Base-by-base conservation (phyloP, 2,113 vertebrate species). In the Telmatochromis brichardi region DNA sequence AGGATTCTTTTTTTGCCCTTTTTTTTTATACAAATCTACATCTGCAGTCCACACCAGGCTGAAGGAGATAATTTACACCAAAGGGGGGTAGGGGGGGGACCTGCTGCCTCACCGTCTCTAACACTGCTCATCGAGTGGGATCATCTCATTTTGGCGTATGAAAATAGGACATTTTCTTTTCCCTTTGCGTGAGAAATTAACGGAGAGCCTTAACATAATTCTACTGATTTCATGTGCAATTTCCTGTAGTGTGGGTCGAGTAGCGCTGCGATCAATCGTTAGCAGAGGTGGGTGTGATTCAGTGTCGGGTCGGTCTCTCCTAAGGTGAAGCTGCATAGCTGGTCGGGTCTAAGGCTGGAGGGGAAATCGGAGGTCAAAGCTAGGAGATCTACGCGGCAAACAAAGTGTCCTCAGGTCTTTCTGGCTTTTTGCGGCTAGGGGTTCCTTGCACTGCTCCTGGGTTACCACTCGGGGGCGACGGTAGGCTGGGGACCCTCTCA, bases 401-500 rank as follows among this genome's bases (percentile, higher is more conserved):
- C 93, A 99, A 97, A 37, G 97, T 89, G 3, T 98, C 98, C 94
- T 98, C 98, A 0, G 97, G 96, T 60, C 97, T 96, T 80, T 97
- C 97, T 0, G 97, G 90, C 91, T 98, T 99, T 96, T 98, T 99
- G 91, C 97, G 96, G 82, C 85, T 90, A 5, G 95, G 92, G 11
- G 93, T 95, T 58, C 84, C 93, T 21, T 97, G 94, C 47, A 93
- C 93, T 6, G 94, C 90, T 0, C 96, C 95, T 0, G 97, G 97
- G 31, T 97, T 95, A 50, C 97, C 97, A 87, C 84, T 87, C 0
- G 98, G 97, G 76, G 97, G 98, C 2, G 97, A 96, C 1, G 98
- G 98, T 81, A 99, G 96, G 42, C 93, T 96, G 79, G 98, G 98
- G 71, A 97, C 94, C 96, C 96, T 97, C 93, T 99, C 99, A 4